A percentile compares a stretch with the other conserved stretches of the same genome.
Evolutionary conservation across 2,113 vertebrate genomes (phyloP).

Genomic region (Gopherus flavomarginatus): DNA sequence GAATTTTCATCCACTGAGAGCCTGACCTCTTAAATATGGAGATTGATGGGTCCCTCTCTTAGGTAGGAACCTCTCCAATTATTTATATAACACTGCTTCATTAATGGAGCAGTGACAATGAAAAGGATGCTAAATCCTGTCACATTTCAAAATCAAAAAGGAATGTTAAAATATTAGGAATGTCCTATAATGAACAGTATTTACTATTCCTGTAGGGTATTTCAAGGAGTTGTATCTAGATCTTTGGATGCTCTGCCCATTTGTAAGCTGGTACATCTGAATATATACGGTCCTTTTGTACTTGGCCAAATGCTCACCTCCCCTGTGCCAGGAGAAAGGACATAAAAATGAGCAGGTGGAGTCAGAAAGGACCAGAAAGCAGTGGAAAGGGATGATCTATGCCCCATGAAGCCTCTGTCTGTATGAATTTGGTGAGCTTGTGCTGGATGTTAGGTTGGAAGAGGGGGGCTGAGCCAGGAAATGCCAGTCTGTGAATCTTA

Average conservation of each 20-base stretch:
- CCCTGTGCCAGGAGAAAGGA: background rate
- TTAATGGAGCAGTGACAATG: background rate
- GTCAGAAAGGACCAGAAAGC: background rate
- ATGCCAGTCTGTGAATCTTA: background rate
- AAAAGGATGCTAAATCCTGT: background rate
- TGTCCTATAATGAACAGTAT: background rate
- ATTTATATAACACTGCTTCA: background rate
- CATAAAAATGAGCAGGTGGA: background rate
- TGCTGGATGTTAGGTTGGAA: background rate
- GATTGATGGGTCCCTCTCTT: background rate
- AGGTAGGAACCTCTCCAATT: background rate
- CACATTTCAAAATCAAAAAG: background rate
- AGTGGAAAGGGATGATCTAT: background rate
- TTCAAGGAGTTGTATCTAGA: background rate
- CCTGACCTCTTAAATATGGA: background rate
- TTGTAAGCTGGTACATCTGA: accelerated
- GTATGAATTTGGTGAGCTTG: background rate
- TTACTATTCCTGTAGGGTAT: background rate
- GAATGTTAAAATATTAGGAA: background rate
- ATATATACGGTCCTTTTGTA: background rate
- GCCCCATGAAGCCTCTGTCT: background rate
- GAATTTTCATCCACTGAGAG: background rate
- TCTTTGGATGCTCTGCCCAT: background rate
- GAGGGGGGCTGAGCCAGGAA: background rate
- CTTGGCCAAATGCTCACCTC: accelerated